A percentile compares a stretch with the other conserved stretches of the same genome.
Evolutionary conservation across 2,113 vertebrate genomes (phyloP).

Genomic region (Lasiurus cinereus): DNA sequence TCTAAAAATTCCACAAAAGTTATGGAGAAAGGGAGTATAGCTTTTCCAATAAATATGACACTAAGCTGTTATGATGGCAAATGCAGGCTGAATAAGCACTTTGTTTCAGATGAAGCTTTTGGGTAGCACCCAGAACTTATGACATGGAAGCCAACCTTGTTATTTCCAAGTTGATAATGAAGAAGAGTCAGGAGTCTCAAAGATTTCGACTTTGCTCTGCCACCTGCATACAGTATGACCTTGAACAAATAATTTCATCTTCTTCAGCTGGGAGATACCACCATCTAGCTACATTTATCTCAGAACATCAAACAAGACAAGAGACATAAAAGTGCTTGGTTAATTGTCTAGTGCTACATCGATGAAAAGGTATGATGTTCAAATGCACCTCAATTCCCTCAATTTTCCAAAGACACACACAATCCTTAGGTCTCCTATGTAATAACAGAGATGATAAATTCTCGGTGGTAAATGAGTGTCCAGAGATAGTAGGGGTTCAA

Average conservation of each 20-base stretch:
- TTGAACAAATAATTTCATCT: constrained; percentile 35
- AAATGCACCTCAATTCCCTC: neutral
- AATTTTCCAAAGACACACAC: constrained; percentile 18
- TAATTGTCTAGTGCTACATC: neutral
- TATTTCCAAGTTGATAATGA: neutral
- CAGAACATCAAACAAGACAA: neutral
- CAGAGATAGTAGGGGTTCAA: neutral
- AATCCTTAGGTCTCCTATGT: neutral
- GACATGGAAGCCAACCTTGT: neutral
- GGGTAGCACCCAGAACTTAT: neutral
- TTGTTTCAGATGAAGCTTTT: constrained; percentile 15
- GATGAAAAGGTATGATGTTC: neutral
- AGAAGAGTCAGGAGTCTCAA: neutral
- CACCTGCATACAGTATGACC: constrained; percentile 6
- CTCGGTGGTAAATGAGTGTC: neutral
- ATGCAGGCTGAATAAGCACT: neutral
- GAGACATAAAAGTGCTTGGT: neutral
- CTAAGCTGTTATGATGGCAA: neutral
- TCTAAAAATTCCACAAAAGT: neutral
- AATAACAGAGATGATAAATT: neutral
- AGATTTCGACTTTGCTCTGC: constrained; percentile 7
- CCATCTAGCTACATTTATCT: constrained; percentile 5
- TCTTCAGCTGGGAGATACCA: neutral
- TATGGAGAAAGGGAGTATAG: neutral
- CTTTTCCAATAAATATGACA: constrained; percentile 26